Evolutionary conservation across 2,113 vertebrate species (phyloP).

Genomic region (Regulus satrapa): DNA sequence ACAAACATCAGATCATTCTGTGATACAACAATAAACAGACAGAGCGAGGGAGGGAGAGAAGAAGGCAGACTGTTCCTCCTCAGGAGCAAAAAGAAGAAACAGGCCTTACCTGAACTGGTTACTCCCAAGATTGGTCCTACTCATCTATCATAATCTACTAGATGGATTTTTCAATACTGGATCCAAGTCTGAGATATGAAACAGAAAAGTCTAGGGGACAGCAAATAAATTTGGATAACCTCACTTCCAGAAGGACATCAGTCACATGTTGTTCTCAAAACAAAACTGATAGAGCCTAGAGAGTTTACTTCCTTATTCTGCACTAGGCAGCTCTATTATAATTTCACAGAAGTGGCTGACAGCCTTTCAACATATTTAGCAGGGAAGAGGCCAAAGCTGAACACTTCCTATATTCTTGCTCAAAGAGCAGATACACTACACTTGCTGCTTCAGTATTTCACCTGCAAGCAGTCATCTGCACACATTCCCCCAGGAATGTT

Average conservation of each 20-base stretch:
- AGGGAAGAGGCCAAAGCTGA: not conserved
- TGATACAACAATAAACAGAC: slow-evolving; percentile 37
- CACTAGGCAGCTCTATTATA: not conserved
- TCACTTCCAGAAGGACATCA: not conserved
- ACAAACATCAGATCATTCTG: slow-evolving; percentile 43
- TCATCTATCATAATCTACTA: not conserved
- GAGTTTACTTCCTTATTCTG: not conserved
- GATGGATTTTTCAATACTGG: not conserved
- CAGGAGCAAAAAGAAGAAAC: not conserved
- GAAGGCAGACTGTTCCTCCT: not conserved
- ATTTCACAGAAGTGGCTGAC: not conserved
- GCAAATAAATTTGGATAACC: not conserved
- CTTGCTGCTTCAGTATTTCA: not conserved
- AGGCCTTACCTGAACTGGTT: not conserved
- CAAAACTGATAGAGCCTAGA: not conserved
- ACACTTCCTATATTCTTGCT: not conserved
- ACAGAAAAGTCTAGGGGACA: not conserved
- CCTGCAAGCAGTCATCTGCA: not conserved
- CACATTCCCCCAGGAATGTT: not conserved
- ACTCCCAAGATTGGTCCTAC: not conserved
- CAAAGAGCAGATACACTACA: not conserved
- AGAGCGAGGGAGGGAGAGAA: not conserved
- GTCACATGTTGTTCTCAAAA: not conserved
- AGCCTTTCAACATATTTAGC: not conserved
- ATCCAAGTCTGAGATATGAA: not conserved